phyloP scores from a whole-genome alignment of 2,797 vertebrate genomes.

The Dermochelys coriacea region DNA sequence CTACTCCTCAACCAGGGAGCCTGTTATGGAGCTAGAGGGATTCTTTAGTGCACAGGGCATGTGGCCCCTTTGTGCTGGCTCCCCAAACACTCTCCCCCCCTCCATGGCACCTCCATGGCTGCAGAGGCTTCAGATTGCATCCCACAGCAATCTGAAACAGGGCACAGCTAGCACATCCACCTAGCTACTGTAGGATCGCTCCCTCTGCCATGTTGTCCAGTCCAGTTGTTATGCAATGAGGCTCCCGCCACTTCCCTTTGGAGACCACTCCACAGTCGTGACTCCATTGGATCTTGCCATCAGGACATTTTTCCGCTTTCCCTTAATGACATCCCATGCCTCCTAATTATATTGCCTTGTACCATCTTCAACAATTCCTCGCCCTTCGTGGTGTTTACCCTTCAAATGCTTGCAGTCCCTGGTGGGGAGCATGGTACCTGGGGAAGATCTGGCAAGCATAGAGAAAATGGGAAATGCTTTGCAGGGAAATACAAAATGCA shows the following conservation, averaged over 20 bases:
- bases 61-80: background rate
- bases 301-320: background rate
- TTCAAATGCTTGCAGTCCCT: slow-evolving; percentile 5
- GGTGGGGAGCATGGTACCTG: background rate
- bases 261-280: background rate
- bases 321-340: background rate
- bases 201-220: background rate
- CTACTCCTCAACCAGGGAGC: background rate
- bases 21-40: background rate
- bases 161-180: accelerated
- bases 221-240: background rate
- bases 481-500: slow-evolving; percentile 21
- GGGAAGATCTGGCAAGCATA: slow-evolving; percentile 14
- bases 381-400: slow-evolving; percentile 5
- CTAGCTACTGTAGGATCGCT: background rate
- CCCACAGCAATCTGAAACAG: background rate
- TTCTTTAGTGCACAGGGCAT: background rate
- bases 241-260: background rate
- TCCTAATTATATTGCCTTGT: background rate
- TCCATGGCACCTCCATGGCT: background rate
- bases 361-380: background rate
- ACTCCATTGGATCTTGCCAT: background rate
- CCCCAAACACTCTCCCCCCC: background rate
- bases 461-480: slow-evolving; percentile 25
- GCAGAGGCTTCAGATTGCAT: background rate